Conservation (phyloP, 92 coral and sea anemone species). For the Micromussa lordhowensis region DNA sequence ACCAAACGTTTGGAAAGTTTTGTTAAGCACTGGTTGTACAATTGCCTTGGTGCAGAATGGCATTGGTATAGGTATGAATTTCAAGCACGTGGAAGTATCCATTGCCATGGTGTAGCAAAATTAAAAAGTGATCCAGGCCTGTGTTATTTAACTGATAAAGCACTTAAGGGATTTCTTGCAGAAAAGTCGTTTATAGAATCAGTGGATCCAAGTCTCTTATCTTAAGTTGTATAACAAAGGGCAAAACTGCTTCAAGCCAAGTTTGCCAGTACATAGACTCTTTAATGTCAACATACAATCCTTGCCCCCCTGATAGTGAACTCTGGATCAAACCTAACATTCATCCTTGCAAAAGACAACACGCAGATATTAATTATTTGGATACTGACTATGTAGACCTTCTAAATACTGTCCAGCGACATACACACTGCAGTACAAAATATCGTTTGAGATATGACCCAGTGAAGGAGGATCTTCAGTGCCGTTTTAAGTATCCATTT, state of each 20-base stretch:
- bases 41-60: slow-evolving; percentile 51
- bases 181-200: slow-evolving; percentile 37
- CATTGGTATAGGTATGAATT: slow-evolving; percentile 66
- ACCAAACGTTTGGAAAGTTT: slow-evolving; percentile 56
- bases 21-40: slow-evolving; percentile 57
- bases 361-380: slow-evolving; percentile 45
- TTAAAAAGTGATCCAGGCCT: slow-evolving; percentile 72
- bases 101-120: slow-evolving; percentile 70
- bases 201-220: background rate
- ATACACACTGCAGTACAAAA: slow-evolving; percentile 62
- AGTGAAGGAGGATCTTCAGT: slow-evolving; percentile 36
- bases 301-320: slow-evolving; percentile 54
- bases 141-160: slow-evolving; percentile 61
- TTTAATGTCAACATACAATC: slow-evolving; percentile 62
- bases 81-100: slow-evolving; percentile 70
- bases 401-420: slow-evolving; percentile 66
- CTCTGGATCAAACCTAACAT: slow-evolving; percentile 64
- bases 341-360: slow-evolving; percentile 58
- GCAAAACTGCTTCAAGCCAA: slow-evolving; percentile 55
- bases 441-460: slow-evolving; percentile 61
- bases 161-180: slow-evolving; percentile 63
- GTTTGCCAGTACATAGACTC: slow-evolving; percentile 62
- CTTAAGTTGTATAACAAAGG: slow-evolving; percentile 41
- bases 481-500: slow-evolving; percentile 76
- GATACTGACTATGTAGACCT: slow-evolving; percentile 48